Base-by-base conservation (phyloP, 2,113 vertebrate genomes). In the Indicator indicator region DNA sequence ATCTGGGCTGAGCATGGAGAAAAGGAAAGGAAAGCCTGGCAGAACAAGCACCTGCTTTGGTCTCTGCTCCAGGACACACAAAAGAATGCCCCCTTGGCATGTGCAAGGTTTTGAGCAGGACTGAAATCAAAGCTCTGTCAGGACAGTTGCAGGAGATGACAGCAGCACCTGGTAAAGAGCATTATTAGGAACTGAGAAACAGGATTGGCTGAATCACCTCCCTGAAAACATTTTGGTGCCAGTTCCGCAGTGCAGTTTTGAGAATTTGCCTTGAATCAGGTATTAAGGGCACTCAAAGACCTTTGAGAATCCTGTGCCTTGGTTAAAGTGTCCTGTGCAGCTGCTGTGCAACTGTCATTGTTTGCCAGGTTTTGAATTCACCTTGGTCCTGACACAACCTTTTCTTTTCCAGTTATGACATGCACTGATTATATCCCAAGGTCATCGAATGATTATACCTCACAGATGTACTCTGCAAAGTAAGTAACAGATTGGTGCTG, bases 401-500 rank as follows among this genome's bases (percentile, higher is more conserved):
- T 33, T 92, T 97, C 97, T 97, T 89, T 98, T 98, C 75, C 97
- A 98, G 98, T 98, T 97, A 97, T 98, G 97, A 95, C 98, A 73
- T 98, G 98, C 96, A 96, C 98, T 95, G 98, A 98, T 97, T 98
- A 98, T 96, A 98, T 98, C 94, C 97, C 98, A 97, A 98, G 98
- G 90, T 97, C 98, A 96, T 97, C 98, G 92, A 98, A 96, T 98
- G 98, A 98, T 96, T 98, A 98, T 98, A 98, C 98, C 97, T 98
- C 98, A 98, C 98, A 98, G 94, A 97, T 98, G 95, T 98, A 98
- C 98, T 97, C 98, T 97, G 93, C 98, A 98, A 98, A 98, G 98
- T 98, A 98, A 98, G 98, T 98, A 46, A 27, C 95, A 87, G 54
- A 40, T 92, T 94, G 48, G 92, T 94, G 93, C 32, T 71, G 81